Conservation (phyloP, 2,797 vertebrate genomes). For the Gobionotothen gibberifrons region DNA sequence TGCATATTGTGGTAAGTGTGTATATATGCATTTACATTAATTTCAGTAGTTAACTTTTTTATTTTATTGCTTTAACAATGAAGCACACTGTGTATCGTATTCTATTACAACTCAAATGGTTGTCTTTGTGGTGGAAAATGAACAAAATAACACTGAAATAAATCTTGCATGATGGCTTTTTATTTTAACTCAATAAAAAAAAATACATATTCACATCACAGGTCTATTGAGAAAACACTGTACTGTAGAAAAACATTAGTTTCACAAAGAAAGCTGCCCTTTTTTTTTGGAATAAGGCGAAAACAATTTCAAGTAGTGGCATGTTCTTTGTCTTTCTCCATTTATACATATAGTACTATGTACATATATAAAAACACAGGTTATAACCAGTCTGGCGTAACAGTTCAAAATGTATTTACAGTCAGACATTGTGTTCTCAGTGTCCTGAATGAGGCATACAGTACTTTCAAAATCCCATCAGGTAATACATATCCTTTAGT, state of each 20-base stretch:
- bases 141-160: neutral
- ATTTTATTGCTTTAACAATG: no score
- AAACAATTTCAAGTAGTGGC: constrained; percentile 79
- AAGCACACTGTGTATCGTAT: no score
- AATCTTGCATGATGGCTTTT: constrained; percentile 44
- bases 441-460: constrained; percentile 57
- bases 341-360: constrained; percentile 66
- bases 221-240: constrained; percentile 43
- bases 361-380: constrained; percentile 67
- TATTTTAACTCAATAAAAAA: constrained; percentile 62
- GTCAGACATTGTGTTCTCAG: constrained; percentile 41
- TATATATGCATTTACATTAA: no score
- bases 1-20: no score
- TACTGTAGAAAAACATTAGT: constrained; percentile 30
- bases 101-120: neutral
- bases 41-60: no score
- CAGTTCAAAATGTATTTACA: constrained; percentile 72
- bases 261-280: constrained; percentile 52
- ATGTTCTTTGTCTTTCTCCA: constrained; percentile 60
- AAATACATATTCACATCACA: constrained; percentile 60
- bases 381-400: constrained; percentile 59
- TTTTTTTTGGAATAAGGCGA: constrained; percentile 72
- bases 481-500: constrained; percentile 62
- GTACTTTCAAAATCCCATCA: constrained; percentile 60
- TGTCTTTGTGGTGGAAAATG: neutral